Conservation (phyloP, 2,888 invertebrate species). For the Tenthredo notha region DNA sequence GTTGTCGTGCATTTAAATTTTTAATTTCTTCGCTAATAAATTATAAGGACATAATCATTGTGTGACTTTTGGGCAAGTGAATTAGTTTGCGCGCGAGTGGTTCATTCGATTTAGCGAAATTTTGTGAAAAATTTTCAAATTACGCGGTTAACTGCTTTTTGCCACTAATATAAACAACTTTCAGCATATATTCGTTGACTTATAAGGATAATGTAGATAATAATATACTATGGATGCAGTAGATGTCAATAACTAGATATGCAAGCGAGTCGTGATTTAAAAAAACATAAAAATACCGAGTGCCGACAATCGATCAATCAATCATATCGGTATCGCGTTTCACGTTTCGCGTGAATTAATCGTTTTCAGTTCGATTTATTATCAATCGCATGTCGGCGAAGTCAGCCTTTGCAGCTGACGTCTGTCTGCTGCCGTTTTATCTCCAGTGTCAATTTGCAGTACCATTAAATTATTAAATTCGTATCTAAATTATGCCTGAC, state of each 20-base stretch:
- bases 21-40: not conserved
- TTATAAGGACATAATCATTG: not conserved
- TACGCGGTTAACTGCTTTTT: no score
- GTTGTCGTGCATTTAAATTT: not conserved
- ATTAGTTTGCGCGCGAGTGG: not conserved
- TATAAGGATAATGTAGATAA: not conserved
- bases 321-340: not conserved
- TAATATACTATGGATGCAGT: not conserved
- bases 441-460: conserved; percentile 40
- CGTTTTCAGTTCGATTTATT: not conserved
- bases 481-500: conserved; percentile 14
- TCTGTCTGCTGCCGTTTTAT: conserved; percentile 37
- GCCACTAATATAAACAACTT: not conserved
- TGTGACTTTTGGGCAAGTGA: not conserved
- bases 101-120: not conserved
- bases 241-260: not conserved
- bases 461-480: not conserved
- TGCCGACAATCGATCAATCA: not conserved
- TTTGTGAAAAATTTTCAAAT: not conserved
- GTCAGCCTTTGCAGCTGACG: not conserved
- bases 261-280: not conserved
- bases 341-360: not conserved
- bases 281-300: not conserved
- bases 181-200: not conserved
- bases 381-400: not conserved